These are phyloP conservation scores for Fragum fragum DNA, from an alignment of 2,888 invertebrate species.

Conservation along the genomic window DNA sequence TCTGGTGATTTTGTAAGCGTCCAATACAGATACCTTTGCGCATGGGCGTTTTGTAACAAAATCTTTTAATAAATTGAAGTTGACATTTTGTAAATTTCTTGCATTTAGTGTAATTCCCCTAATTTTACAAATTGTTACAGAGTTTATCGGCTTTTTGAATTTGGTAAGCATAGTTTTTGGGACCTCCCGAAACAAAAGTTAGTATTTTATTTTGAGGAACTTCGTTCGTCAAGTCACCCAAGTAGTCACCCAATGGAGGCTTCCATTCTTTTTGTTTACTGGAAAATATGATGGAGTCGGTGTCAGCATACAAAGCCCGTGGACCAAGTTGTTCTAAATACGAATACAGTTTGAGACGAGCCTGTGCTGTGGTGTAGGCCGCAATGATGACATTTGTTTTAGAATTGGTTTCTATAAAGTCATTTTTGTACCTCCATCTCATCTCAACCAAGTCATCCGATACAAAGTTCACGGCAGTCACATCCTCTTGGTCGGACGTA, in stretches of 20 bases:
- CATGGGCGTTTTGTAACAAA: not conserved
- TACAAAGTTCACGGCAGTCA: constrained; percentile 44
- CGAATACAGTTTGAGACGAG: constrained; percentile 35
- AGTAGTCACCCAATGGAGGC: constrained; percentile 25
- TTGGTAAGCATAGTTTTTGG: constrained; percentile 83
- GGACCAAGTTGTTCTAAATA: constrained; percentile 19
- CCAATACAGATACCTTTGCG: constrained; percentile 18
- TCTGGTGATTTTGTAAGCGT: constrained; percentile 36
- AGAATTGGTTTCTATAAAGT: constrained; percentile 75
- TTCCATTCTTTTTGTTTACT: constrained; percentile 29
- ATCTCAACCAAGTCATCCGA: constrained; percentile 52
- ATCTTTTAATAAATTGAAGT: constrained; percentile 15
- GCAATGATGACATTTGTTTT: constrained; percentile 44
- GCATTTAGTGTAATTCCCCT: constrained; percentile 34
- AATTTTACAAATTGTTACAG: constrained; percentile 40
- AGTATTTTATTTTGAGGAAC: constrained; percentile 46
- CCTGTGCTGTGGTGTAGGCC: constrained; percentile 32
- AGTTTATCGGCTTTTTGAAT: constrained; percentile 42
- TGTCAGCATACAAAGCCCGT: constrained; percentile 38
- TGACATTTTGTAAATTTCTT: constrained; percentile 26
- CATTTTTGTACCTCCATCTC: constrained; percentile 33
- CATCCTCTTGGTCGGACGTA: constrained; percentile 48
- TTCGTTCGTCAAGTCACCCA: constrained; percentile 54
- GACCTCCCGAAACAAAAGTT: constrained; percentile 82
- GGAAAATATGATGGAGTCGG: constrained; percentile 42